Evolutionary conservation across 1,140 invertebrate species (phyloP).

Genomic region (Conus ventricosus): DNA sequence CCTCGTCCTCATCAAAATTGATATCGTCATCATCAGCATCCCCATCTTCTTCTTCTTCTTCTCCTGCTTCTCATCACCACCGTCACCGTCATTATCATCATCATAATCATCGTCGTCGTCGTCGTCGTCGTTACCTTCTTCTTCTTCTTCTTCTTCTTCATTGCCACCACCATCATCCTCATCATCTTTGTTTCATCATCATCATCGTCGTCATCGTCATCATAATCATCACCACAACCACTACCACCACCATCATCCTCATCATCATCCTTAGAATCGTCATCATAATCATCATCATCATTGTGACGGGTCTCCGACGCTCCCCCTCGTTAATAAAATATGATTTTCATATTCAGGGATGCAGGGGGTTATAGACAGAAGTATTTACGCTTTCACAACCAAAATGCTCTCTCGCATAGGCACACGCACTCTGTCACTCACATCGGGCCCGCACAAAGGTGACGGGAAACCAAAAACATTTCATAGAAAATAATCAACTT

Average conservation of each 20-base stretch:
- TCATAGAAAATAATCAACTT: no score
- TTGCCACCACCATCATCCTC: conserved; percentile 38
- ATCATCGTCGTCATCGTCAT: conserved; percentile 23
- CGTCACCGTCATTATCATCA: not conserved
- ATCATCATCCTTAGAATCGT: not conserved
- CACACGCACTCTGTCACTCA: no score
- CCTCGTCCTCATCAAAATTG: not conserved
- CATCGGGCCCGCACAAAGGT: no score
- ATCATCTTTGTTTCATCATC: not conserved
- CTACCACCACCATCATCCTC: conserved; percentile 24
- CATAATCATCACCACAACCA: conserved; percentile 37
- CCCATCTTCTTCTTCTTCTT: no score
- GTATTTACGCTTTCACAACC: no score
- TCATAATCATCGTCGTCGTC: conserved; percentile 43
- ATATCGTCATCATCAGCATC: not conserved
- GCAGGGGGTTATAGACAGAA: no score
- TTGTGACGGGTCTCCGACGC: no score
- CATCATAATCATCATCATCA: conserved; percentile 38
- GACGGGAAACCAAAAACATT: no score
- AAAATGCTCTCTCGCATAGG: no score
- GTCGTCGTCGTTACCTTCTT: conserved; percentile 42
- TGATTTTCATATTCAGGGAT: no score
- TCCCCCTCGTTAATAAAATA: no score
- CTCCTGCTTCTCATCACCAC: no score
- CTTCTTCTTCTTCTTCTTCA: conserved; percentile 38